Evolutionary conservation across 2,113 vertebrate species (phyloP).

Genomic region (Conger conger): DNA sequence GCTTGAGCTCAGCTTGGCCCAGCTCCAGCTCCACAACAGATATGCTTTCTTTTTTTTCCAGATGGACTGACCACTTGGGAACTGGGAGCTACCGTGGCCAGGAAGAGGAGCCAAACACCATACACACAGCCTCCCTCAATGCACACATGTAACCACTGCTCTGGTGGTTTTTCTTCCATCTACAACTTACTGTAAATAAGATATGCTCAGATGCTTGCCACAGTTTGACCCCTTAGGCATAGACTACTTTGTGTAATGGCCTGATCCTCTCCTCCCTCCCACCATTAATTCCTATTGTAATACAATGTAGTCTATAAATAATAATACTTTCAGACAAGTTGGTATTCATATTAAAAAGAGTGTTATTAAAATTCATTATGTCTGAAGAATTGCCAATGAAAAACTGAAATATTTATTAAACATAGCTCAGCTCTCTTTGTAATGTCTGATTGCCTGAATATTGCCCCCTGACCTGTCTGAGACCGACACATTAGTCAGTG

Average conservation of each 20-base stretch:
- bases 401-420: constrained; percentile 27
- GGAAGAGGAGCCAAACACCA: not conserved
- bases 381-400: constrained; percentile 19
- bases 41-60: not conserved
- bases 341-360: constrained; percentile 33
- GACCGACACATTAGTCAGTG: constrained; percentile 29
- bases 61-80: not conserved
- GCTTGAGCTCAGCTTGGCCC: not conserved
- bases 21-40: not conserved
- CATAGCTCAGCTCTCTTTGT: not conserved
- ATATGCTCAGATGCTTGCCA: not conserved
- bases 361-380: constrained; percentile 25
- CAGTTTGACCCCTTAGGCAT: not conserved
- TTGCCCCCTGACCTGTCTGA: constrained; percentile 27
- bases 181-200: not conserved
- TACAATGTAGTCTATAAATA: constrained; percentile 27
- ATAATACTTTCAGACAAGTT: not conserved
- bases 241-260: not conserved
- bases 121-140: not conserved
- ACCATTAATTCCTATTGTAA: not conserved
- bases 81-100: not conserved
- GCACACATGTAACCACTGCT: not conserved
- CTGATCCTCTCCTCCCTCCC: not conserved
- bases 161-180: not conserved
- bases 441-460: constrained; percentile 13